These are phyloP conservation scores for Amphipoea lucens DNA, from an alignment of 2,888 invertebrate genomes.

Conservation along the genomic window DNA sequence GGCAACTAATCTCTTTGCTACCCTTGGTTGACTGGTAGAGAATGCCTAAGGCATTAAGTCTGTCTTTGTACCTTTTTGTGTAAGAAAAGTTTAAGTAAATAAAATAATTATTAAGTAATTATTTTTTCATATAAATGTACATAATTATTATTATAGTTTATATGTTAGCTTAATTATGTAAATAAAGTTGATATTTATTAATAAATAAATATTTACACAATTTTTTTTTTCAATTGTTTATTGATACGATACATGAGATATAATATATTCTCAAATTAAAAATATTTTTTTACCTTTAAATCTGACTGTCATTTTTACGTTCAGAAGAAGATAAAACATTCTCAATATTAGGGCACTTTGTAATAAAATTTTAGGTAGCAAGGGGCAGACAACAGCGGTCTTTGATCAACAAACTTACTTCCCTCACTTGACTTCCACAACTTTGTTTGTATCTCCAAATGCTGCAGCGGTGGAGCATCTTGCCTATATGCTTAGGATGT, in stretches of 20 bases:
- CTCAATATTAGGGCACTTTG: slow-evolving; percentile 6
- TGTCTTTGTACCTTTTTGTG: too few species aligned
- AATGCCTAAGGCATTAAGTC: not conserved
- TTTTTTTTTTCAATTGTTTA: too few species aligned
- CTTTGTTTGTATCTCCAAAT: slow-evolving; percentile 57
- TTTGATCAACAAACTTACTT: slow-evolving; percentile 52
- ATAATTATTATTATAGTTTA: too few species aligned
- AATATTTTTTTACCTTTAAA: not conserved
- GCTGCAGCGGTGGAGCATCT: slow-evolving; percentile 45
- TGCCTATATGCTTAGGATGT: slow-evolving; percentile 45
- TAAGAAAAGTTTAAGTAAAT: too few species aligned
- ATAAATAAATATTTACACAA: too few species aligned
- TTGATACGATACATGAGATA: not conserved
- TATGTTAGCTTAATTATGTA: too few species aligned
- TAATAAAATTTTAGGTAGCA: slow-evolving; percentile 31
- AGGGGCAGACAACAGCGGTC: slow-evolving; percentile 19
- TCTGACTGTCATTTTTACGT: not conserved
- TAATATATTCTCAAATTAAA: not conserved
- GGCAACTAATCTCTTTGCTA: not conserved
- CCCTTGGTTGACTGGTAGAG: not conserved
- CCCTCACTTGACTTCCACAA: slow-evolving; percentile 48
- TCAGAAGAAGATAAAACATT: not conserved
- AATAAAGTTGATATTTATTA: too few species aligned
- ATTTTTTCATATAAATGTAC: too few species aligned
- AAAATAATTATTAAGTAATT: too few species aligned